Percentiles rank a stretch among this genome's conserved stretches.
phyloP scores from a whole-genome alignment of 2,888 invertebrate species.

The Strigamia maritima region DNA sequence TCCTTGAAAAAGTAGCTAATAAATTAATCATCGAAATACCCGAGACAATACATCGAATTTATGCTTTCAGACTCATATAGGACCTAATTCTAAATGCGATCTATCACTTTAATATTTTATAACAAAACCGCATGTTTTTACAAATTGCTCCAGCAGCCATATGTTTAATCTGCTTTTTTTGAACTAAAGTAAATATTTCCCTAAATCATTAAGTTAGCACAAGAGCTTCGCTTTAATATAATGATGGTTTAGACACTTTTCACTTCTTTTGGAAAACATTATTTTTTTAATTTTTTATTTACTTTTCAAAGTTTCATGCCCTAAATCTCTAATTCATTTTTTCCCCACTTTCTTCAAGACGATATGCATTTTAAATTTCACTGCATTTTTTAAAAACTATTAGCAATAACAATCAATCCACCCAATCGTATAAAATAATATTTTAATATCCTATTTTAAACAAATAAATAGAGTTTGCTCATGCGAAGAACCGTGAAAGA shows the following conservation, averaged over 20 bases:
- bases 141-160: neutral
- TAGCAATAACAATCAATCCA: too few relatives aligned
- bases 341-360: neutral
- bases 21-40: too few relatives aligned
- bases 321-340: neutral
- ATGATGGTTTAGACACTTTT: neutral
- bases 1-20: too few relatives aligned
- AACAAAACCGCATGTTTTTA: neutral
- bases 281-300: neutral
- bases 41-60: too few relatives aligned
- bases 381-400: too few relatives aligned
- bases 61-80: too few relatives aligned
- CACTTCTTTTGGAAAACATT: neutral
- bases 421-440: too few relatives aligned
- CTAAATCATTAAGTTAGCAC: neutral
- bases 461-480: too few relatives aligned
- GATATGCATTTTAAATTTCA: too few relatives aligned
- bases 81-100: neutral
- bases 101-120: neutral
- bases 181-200: neutral
- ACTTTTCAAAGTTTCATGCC: neutral
- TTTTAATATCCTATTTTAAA: too few relatives aligned
- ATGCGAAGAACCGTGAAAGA: too few relatives aligned
- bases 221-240: neutral
- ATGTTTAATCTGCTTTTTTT: neutral